A percentile compares a stretch with the other conserved stretches of the same genome.
Evolutionary conservation across 2,113 vertebrate species (phyloP).

Genomic region (Lasiurus borealis): DNA sequence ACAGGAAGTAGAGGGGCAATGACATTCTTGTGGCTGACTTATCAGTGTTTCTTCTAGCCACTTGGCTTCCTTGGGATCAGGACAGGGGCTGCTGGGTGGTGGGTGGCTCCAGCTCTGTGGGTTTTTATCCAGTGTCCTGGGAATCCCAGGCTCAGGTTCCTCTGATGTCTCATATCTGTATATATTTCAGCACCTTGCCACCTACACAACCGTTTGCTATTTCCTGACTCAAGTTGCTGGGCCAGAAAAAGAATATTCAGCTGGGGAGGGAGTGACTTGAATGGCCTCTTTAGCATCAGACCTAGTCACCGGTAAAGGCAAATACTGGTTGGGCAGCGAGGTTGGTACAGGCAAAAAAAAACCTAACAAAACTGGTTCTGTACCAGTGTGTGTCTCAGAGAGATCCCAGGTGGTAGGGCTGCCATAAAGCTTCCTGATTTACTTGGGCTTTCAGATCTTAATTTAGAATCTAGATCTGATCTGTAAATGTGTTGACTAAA

Average conservation of each 20-base stretch:
- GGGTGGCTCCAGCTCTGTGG: not conserved
- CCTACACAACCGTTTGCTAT: not conserved
- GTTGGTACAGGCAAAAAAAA: not conserved
- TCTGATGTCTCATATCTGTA: not conserved
- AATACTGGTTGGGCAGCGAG: not conserved
- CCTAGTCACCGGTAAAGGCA: not conserved
- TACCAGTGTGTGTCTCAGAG: not conserved
- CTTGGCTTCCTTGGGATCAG: not conserved
- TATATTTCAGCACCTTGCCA: not conserved
- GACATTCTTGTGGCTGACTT: not conserved
- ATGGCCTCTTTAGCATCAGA: not conserved
- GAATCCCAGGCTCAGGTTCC: not conserved
- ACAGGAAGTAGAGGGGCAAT: not conserved
- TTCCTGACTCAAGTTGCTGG: not conserved
- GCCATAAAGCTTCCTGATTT: not conserved
- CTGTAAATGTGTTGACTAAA: not conserved
- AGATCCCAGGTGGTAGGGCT: not conserved
- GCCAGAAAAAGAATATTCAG: not conserved
- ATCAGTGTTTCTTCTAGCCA: not conserved
- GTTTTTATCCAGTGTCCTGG: not conserved
- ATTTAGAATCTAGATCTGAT: not conserved
- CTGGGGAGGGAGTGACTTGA: not conserved
- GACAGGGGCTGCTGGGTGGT: not conserved
- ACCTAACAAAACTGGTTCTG: not conserved
- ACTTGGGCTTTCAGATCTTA: not conserved